Evolutionary conservation across 2,113 vertebrate genomes (phyloP).

Genomic region (Guaruba guarouba): DNA sequence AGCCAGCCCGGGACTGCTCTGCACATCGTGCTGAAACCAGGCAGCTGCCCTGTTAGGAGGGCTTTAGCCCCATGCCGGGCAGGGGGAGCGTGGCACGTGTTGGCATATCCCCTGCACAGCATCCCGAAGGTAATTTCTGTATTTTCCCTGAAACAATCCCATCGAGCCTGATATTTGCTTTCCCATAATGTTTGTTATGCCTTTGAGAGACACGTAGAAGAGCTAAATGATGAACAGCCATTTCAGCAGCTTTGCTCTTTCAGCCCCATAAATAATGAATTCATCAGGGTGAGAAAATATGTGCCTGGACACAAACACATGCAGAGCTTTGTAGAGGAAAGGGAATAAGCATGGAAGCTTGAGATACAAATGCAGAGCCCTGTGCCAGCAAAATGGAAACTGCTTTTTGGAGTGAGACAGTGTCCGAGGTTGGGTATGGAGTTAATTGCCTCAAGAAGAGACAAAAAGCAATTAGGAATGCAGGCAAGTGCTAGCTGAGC

Average conservation of each 20-base stretch:
- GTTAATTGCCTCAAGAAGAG: constrained; percentile 1
- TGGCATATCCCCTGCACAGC: neutral
- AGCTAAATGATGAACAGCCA: constrained; percentile 7
- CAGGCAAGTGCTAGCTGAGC: neutral
- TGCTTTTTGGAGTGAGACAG: neutral
- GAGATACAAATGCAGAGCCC: neutral
- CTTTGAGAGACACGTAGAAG: constrained; percentile 17
- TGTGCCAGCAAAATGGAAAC: neutral
- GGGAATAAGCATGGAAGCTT: neutral
- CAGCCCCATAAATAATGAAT: constrained; percentile 46
- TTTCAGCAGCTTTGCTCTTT: constrained; percentile 41
- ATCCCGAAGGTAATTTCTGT: neutral
- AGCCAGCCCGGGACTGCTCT: neutral
- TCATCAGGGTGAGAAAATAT: neutral
- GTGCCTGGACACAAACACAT: neutral
- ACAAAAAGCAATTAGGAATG: neutral
- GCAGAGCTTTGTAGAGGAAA: neutral
- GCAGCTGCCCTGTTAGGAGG: neutral
- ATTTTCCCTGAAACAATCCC: neutral
- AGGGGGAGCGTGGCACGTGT: neutral
- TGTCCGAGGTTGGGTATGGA: neutral
- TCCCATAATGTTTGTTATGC: constrained; percentile 22
- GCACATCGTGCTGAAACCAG: neutral
- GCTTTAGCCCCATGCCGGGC: neutral
- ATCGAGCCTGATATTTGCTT: neutral